Evolutionary conservation across 2,888 invertebrate genomes (phyloP).

Genomic region (Sipha maydis): DNA sequence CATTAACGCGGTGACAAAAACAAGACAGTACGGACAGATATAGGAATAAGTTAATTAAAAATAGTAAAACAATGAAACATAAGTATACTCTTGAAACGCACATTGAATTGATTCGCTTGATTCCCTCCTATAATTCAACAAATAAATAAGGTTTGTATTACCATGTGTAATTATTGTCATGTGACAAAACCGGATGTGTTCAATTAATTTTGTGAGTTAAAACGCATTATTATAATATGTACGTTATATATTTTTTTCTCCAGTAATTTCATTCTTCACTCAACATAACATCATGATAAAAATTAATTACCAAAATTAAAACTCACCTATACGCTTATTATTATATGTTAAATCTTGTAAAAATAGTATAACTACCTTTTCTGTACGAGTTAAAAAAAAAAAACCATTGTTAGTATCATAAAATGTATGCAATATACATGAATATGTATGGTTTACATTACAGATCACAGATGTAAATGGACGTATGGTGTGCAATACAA

Average conservation of each 20-base stretch:
- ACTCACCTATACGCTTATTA: neutral
- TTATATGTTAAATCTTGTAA: neutral
- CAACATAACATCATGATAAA: neutral
- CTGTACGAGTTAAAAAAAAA: no score
- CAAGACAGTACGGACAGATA: neutral
- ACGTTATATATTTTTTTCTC: neutral
- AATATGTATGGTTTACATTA: no score
- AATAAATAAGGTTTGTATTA: neutral
- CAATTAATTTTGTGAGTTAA: conserved; percentile 18
- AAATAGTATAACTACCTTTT: no score
- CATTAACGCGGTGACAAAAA: neutral
- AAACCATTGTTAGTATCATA: no score
- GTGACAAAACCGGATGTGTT: conserved; percentile 18
- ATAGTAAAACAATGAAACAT: neutral
- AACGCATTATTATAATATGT: neutral
- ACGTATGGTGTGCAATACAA: neutral
- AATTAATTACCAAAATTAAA: neutral
- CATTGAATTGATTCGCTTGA: conserved; percentile 20
- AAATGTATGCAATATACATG: no score
- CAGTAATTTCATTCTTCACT: neutral
- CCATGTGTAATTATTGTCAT: conserved; percentile 13
- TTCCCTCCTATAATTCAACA: neutral
- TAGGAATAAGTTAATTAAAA: neutral
- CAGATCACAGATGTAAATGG: neutral
- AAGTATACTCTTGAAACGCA: neutral